Percentiles rank a stretch among this genome's conserved stretches.
Evolutionary conservation across 2,797 vertebrate genomes (phyloP).

Genomic region (Borostomias antarcticus): DNA sequence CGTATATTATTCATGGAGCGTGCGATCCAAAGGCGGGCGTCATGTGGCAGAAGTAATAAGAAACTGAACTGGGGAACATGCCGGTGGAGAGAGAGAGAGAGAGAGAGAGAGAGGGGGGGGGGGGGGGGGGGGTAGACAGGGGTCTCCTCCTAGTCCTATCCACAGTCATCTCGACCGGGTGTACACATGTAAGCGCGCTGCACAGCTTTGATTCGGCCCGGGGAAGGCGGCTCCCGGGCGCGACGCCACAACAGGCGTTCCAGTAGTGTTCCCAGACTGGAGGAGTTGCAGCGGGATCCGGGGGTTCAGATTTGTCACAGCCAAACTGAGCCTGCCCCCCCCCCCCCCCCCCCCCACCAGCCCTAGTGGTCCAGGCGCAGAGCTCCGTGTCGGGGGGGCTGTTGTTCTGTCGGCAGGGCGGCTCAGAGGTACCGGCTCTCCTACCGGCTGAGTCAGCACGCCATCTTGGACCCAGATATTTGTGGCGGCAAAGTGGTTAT

Average conservation of each 20-base stretch:
- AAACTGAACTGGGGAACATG: slow-evolving; percentile 62
- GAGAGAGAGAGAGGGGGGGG: slow-evolving; percentile 12
- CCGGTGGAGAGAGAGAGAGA: slow-evolving; percentile 10
- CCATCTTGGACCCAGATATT: background rate
- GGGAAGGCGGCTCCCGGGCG: slow-evolving; percentile 43
- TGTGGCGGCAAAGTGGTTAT: background rate
- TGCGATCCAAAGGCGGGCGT: slow-evolving; percentile 72
- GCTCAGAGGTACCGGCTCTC: no score
- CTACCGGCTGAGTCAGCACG: no score
- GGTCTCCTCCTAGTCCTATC: slow-evolving; percentile 45
- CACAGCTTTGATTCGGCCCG: slow-evolving; percentile 59
- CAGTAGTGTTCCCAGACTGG: slow-evolving; percentile 26
- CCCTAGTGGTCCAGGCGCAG: background rate
- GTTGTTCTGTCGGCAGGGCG: no score
- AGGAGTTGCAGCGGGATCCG: slow-evolving; percentile 40
- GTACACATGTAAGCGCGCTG: slow-evolving; percentile 46
- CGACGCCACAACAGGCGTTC: slow-evolving; percentile 56
- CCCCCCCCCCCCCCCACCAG: no score
- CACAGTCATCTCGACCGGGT: slow-evolving; percentile 39
- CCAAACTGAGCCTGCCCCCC: no score
- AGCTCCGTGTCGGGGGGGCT: no score
- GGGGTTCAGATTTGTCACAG: slow-evolving; percentile 25
- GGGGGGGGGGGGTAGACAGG: slow-evolving; percentile 11
- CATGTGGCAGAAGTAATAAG: slow-evolving; percentile 82
- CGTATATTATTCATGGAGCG: slow-evolving; percentile 84